Evolutionary conservation across 2,888 invertebrate genomes (phyloP).

Genomic region (Euplagia quadripunctaria): DNA sequence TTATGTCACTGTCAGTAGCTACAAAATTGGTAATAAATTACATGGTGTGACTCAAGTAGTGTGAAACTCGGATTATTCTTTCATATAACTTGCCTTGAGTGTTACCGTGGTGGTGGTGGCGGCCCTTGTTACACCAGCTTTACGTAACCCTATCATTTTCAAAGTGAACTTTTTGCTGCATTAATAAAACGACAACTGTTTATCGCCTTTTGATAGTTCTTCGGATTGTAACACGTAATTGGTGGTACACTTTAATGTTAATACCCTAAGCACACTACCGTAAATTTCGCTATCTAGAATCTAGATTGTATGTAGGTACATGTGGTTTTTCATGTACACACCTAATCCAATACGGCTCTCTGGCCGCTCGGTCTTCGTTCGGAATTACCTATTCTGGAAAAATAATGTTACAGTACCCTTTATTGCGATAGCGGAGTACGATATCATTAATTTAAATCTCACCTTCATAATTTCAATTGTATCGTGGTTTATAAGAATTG

Average conservation of each 20-base stretch:
- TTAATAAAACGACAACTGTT: conserved; percentile 8
- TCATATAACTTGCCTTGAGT: conserved; percentile 52
- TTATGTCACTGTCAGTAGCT: conserved; percentile 25
- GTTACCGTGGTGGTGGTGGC: conserved; percentile 1
- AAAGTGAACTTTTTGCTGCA: conserved; percentile 27
- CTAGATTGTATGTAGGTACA: neutral
- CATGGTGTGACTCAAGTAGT: conserved; percentile 52
- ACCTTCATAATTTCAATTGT: conserved; percentile 33
- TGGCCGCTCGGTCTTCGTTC: neutral
- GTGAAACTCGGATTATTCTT: conserved; percentile 64
- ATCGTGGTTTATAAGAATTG: conserved; percentile 40
- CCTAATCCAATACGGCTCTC: neutral
- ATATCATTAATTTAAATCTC: conserved; percentile 40
- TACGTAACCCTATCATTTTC: conserved; percentile 57
- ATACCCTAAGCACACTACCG: neutral
- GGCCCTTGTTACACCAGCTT: conserved; percentile 41
- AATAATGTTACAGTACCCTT: conserved; percentile 24
- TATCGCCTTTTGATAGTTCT: conserved; percentile 1
- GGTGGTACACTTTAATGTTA: neutral
- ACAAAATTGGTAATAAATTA: conserved; percentile 52
- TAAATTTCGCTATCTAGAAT: neutral
- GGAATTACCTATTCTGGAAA: neutral
- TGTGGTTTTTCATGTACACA: neutral
- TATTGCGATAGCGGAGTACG: conserved; percentile 38
- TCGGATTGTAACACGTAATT: neutral